A percentile compares a stretch with the other conserved stretches of the same genome.
phyloP scores from a whole-genome alignment of 2,888 invertebrate species.

The Dichetophora obliterata region DNA sequence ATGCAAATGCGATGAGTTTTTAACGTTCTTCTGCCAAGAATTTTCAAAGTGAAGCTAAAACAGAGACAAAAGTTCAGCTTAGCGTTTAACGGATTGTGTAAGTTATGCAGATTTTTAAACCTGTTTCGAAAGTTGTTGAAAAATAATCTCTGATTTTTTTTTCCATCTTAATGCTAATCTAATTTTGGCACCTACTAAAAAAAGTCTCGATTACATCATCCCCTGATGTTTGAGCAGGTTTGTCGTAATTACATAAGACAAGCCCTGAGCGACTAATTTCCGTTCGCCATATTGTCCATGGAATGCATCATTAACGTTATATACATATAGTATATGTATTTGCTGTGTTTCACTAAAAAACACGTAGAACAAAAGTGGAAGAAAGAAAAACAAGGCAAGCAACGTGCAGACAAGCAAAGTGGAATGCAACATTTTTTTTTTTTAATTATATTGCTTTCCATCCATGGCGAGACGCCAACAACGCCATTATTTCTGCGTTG shows the following conservation, averaged over 20 bases:
- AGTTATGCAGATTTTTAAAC: too few relatives aligned
- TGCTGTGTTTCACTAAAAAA: conserved; percentile 10
- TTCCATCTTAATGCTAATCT: too few relatives aligned
- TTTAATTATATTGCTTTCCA: too few relatives aligned
- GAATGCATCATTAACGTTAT: conserved; percentile 22
- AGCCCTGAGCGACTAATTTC: conserved; percentile 28
- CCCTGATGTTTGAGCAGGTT: too few relatives aligned
- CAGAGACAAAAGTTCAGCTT: background rate
- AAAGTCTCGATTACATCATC: too few relatives aligned
- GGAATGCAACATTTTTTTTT: background rate
- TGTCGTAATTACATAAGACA: background rate
- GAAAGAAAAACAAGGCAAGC: conserved; percentile 27
- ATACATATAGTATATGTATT: conserved; percentile 16
- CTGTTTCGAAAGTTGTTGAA: too few relatives aligned
- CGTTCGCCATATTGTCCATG: conserved; percentile 43
- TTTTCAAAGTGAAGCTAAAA: too few relatives aligned
- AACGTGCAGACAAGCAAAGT: conserved; percentile 16
- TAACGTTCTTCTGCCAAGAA: too few relatives aligned
- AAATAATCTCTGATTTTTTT: too few relatives aligned
- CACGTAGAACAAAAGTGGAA: conserved; percentile 19
- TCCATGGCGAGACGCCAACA: background rate
- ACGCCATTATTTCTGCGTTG: background rate
- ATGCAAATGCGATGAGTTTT: too few relatives aligned
- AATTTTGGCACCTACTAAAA: too few relatives aligned
- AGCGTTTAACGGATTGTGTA: too few relatives aligned